Percentiles rank a stretch among this genome's conserved stretches.
Conservation (phyloP, 2,113 vertebrate genomes). For the human region GRCh38 chr4:20052001-20052500, state of each 20-base stretch:
- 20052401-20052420: neutral
- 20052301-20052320: slow-evolving; percentile 1
- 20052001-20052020: neutral
- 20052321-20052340: slow-evolving; percentile 33
- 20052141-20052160: neutral
- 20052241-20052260: neutral
- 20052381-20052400: neutral
- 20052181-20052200: neutral
- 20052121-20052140: neutral
- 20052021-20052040: neutral
- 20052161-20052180: neutral
- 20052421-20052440: neutral
- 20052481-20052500: neutral
- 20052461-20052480: slow-evolving; percentile 22
- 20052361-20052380: slow-evolving; percentile 12
- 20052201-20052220: slow-evolving; percentile 8
- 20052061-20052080: neutral
- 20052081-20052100: neutral
- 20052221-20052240: neutral
- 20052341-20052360: neutral
- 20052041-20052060: neutral
- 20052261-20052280: neutral
- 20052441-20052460: slow-evolving; percentile 17
- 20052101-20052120: neutral
- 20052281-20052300: neutral